Evolutionary conservation across 2,888 invertebrate genomes (phyloP), one percentile per base, ranked within the genome.

Genomic region (Leptopilina syphax): DNA sequence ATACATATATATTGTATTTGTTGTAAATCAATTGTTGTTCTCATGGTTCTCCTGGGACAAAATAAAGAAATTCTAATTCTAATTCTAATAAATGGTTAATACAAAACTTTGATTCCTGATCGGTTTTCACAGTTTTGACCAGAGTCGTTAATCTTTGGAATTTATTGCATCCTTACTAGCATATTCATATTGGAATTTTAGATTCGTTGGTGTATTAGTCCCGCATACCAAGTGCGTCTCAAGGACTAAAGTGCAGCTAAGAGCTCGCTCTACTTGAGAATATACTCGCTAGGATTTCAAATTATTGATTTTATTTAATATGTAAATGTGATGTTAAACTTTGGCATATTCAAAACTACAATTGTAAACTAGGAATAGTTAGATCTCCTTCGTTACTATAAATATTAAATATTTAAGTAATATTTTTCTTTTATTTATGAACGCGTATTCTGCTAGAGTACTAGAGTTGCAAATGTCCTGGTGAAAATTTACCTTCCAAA

Each of bases 181-280:
- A 68, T 68, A 68, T 68, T 68, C 68, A 68, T 50, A 68, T 68
- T 44, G 66, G 41, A 66, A 66, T 66, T 66, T 68, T 47, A 68
- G 27, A 68, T 68, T 68, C 67, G 67, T 44, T 68, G 24, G 68
- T 68, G 50, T 68, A 27, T 27, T 68, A 68, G 27, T 68, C 50
- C 24, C 27, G 68, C 68, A 68, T 68, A 68, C 50, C 47, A 68
- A 68, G 50, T 50, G 68, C 47, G 68, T 68, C 68, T 27, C 50
- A 27, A 50, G 50, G 47, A 68, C 24, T 68, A 68, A 68, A 68
- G 68, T 13, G 50, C 27, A 68, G 50, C 50, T 50, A 68, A 68
- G 13, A 50, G 50, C 68, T 50, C 24, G 10, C 50, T 68, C 50
- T 68, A 24, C 50, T 50, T 50, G 68, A 50, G 50, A 68, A 68